Evolutionary conservation across 2,888 invertebrate species (phyloP).

Genomic region (Melanostoma scalare): DNA sequence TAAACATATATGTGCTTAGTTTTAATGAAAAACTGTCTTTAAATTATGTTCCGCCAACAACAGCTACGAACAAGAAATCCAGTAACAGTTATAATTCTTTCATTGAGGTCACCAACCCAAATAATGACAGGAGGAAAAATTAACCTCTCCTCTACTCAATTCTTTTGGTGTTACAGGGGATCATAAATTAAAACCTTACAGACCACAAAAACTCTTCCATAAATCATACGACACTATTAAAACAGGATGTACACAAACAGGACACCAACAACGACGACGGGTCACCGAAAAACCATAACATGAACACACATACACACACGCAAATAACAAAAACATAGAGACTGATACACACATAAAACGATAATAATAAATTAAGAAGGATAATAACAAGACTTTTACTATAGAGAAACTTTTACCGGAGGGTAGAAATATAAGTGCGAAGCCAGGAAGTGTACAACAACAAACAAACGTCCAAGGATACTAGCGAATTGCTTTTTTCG

Average conservation of each 20-base stretch:
- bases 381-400: conserved; percentile 65
- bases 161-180: conserved; percentile 49
- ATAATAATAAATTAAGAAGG: conserved; percentile 72
- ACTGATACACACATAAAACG: conserved; percentile 19
- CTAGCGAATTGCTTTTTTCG: background rate
- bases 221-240: conserved; percentile 71
- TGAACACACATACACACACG: conserved; percentile 27
- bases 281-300: conserved; percentile 41
- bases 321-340: conserved; percentile 3
- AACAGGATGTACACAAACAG: conserved; percentile 53
- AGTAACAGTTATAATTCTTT: conserved; percentile 28
- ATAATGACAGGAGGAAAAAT: conserved; percentile 44
- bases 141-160: conserved; percentile 54
- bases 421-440: conserved; percentile 59
- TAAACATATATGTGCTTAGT: too few species aligned
- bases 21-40: too few species aligned
- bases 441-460: conserved; percentile 60
- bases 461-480: conserved; percentile 37
- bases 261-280: conserved; percentile 38
- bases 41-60: background rate
- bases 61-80: conserved; percentile 31
- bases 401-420: conserved; percentile 33
- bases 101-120: conserved; percentile 57
- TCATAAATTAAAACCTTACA: conserved; percentile 63
- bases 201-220: conserved; percentile 62